Evolutionary conservation across 2,888 invertebrate genomes (phyloP).

Genomic region (Hoplodrina ambigua): DNA sequence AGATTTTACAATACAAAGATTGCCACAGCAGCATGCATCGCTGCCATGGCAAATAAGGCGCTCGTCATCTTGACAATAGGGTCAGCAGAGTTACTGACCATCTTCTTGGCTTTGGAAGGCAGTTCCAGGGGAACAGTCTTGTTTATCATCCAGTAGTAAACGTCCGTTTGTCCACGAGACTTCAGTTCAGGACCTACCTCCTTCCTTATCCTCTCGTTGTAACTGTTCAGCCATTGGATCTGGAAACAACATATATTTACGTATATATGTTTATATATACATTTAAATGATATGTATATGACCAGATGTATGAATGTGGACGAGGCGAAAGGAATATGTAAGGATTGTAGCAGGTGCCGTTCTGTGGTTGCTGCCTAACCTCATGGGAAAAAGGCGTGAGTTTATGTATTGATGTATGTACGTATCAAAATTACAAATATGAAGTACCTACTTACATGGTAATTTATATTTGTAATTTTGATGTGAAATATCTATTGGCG

Average conservation of each 20-base stretch:
- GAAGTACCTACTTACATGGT: no score
- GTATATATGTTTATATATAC: no score
- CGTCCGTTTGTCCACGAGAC: constrained; percentile 92
- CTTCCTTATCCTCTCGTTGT: constrained; percentile 93
- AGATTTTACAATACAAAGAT: constrained; percentile 3
- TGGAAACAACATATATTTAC: constrained; percentile 73
- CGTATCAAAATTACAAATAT: no score
- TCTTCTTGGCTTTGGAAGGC: constrained; percentile 74
- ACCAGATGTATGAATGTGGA: no score
- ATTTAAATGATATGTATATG: no score
- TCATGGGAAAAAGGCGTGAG: no score
- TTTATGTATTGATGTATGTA: no score
- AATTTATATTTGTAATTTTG: no score
- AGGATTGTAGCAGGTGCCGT: no score
- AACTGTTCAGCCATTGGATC: constrained; percentile 95
- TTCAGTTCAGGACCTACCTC: constrained; percentile 94
- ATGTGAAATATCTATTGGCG: no score
- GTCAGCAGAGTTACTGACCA: constrained; percentile 53
- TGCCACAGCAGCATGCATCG: constrained; percentile 35
- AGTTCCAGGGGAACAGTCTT: constrained; percentile 92
- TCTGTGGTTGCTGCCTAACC: no score
- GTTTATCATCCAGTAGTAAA: constrained; percentile 96
- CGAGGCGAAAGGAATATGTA: no score
- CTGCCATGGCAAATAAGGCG: constrained; percentile 16
- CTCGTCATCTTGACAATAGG: background rate